Base-by-base conservation (phyloP, 2,113 vertebrate genomes). In the Amphiprion ocellaris region DNA sequence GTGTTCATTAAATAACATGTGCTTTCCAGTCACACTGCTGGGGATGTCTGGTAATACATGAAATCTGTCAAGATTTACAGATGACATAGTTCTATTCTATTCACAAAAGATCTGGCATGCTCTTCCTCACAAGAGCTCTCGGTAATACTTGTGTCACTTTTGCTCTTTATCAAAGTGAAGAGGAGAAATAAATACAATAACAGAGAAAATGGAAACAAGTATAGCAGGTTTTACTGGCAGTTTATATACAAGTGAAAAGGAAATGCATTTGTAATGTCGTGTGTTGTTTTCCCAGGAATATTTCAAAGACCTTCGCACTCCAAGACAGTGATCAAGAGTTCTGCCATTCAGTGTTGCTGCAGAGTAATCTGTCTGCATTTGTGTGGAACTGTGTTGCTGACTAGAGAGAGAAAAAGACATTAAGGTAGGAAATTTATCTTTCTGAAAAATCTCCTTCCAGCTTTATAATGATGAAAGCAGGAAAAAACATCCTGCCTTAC, bases 251-350 rank as follows among this genome's bases (percentile, higher is more conserved):
- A 60, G 26, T 44, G 26, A 55, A 71, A 60, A 61, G 14, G 28
- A 82, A 79, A 64, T 59, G 11, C 47, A 81, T 78, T 39, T 52
- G 39, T 86, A 58, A 66, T 39, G 39, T 0, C 7, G 52, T 26
- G 10, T 10, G 46, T 23, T 77, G 15, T 73, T 79, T 70, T 26
- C 5, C 16, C 55, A 28, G 24, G 77, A 33, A 77, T 66, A 73
- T 69, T 80, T 85, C 74, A 79, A 75, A 87, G 52, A 53, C 41
- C 23, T 78, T 65, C 26, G 74, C 73, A 59, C n/a, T 66, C 21
- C 16, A 4, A 78, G 78, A 83, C 84, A 83, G 28, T 88, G 82
- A 88, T 89, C 72, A 85, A 85, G 65, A 79, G 79, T 76, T 70
- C 65, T 81, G 77, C 73, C 74, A 79, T 86, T 88, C 73, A 64